Percentiles rank a stretch among this genome's conserved stretches.
These are phyloP conservation scores for Nomada goodeniana DNA, from an alignment of 2,888 invertebrate genomes.

Conservation along the genomic window DNA sequence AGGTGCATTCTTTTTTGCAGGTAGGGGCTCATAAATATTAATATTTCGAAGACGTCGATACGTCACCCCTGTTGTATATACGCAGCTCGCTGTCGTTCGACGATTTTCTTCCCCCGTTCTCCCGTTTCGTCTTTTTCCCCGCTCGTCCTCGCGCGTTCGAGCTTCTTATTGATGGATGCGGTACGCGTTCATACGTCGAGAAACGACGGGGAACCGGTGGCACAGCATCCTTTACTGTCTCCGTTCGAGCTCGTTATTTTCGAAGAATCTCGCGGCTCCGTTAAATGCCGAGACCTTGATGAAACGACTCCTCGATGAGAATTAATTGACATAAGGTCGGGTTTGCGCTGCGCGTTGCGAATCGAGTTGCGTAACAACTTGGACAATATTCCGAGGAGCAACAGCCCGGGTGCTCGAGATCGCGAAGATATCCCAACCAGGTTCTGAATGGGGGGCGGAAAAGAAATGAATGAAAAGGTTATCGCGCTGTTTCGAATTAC, in stretches of 20 bases:
- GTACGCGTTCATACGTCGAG: not conserved
- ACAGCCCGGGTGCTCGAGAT: not conserved
- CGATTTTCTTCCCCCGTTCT: conserved; percentile 18
- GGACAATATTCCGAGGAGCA: not conserved
- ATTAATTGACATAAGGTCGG: conserved; percentile 40
- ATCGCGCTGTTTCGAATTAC: too few relatives aligned
- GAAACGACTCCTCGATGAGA: conserved; percentile 32
- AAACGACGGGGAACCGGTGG: too few relatives aligned
- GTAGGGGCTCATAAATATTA: conserved; percentile 67
- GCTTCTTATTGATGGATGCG: conserved; percentile 8
- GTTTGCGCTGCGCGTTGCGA: conserved; percentile 5
- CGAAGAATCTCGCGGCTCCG: conserved; percentile 5
- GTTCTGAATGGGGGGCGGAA: too few relatives aligned
- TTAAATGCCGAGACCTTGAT: conserved; percentile 32
- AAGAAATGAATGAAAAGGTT: too few relatives aligned
- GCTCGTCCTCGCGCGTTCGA: conserved; percentile 1
- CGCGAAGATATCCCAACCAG: too few relatives aligned
- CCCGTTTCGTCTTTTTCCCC: conserved; percentile 11
- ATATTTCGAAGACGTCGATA: conserved; percentile 64
- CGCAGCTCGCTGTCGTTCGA: conserved; percentile 26
- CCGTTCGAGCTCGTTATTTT: conserved; percentile 9
- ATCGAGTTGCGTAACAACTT: conserved; percentile 25
- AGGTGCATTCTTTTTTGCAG: conserved; percentile 59
- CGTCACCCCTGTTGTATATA: conserved; percentile 25
- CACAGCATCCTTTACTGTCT: not conserved